Conservation (phyloP, 1,140 invertebrate genomes). For the Nilaparvata lugens region DNA sequence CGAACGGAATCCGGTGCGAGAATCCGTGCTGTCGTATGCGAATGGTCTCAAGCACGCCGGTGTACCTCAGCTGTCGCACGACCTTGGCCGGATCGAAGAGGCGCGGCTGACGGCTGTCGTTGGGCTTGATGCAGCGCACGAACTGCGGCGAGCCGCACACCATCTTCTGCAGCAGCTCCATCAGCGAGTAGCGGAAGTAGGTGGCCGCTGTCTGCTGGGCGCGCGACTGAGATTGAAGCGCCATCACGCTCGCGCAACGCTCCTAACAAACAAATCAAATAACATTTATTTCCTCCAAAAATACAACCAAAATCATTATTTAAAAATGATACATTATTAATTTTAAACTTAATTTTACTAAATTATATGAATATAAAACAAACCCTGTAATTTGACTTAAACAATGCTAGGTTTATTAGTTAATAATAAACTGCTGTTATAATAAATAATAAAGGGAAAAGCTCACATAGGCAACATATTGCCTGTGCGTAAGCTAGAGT, state of each 20-base stretch:
- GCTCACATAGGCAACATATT: too few species aligned
- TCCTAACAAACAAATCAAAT: slow-evolving; percentile 28
- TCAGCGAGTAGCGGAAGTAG: slow-evolving; percentile 74
- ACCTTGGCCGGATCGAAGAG: slow-evolving; percentile 63
- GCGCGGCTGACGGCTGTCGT: slow-evolving; percentile 57
- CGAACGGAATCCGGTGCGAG: slow-evolving; percentile 67
- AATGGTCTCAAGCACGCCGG: slow-evolving; percentile 74
- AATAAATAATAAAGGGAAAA: too few species aligned
- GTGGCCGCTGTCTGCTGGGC: slow-evolving; percentile 76
- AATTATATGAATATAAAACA: too few species aligned
- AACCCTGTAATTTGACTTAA: too few species aligned
- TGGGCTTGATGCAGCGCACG: slow-evolving; percentile 76
- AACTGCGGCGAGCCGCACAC: slow-evolving; percentile 71
- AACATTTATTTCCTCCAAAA: too few species aligned
- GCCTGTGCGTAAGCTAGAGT: too few species aligned
- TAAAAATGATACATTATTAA: too few species aligned
- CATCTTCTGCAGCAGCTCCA: slow-evolving; percentile 79
- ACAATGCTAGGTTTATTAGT: too few species aligned
- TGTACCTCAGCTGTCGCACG: slow-evolving; percentile 64
- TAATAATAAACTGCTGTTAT: too few species aligned
- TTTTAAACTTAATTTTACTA: too few species aligned
- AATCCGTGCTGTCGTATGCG: slow-evolving; percentile 71
- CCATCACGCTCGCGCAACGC: slow-evolving; percentile 46
- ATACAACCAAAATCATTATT: too few species aligned
- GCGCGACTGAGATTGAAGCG: slow-evolving; percentile 65